Evolutionary conservation across 2,797 vertebrate genomes (phyloP), one percentile per base, ranked within the genome.

Genomic region (Coendou prehensilis): DNA sequence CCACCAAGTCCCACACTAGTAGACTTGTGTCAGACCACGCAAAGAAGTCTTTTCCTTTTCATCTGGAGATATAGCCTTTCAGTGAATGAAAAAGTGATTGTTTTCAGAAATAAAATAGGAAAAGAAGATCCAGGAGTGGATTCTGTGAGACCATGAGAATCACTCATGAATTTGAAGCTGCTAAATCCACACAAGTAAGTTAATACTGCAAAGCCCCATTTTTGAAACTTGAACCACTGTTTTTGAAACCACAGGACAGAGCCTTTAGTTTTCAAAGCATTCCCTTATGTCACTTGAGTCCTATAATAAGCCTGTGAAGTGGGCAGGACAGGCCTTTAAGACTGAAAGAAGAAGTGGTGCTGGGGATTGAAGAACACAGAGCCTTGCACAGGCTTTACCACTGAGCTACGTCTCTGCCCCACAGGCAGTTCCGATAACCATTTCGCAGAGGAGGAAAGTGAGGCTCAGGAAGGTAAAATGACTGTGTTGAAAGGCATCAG

Each of bases 161-260:
- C n/a, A 57, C 15, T 41, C 57, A 18, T 45, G 71, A 73, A 92
- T 47, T 71, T 83, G 69, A 97, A 96, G 90, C 59, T 41, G 63
- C 87, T 80, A 64, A 91, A 37, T 90, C 94, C 30, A 1, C 14
- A 30, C 50, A 94, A 56, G 87, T 94, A 96, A 96, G 47, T 67
- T 93, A 89, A 95, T 81, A 84, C 85, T 15, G 26, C 47, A 90
- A 92, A 95, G 92, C 75, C 33, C 87, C 50, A 73, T 85, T 86
- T 93, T 91, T 1, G 87, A 93, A 97, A 94, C 78, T 18, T 50
- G 84, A 97, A 59, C 67, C 17, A 11, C 50, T 94, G 67, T 90
- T 95, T 97, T 93, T 73, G 59, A 91, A 94, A 87, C 73, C 63
- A 81, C 56, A 83, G 85, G 92, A 94, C 59, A 94, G 96, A 96